A percentile compares a stretch with the other conserved stretches of the same genome.
Conservation (phyloP, 2,888 invertebrate genomes). For the Abrostola tripartita region DNA sequence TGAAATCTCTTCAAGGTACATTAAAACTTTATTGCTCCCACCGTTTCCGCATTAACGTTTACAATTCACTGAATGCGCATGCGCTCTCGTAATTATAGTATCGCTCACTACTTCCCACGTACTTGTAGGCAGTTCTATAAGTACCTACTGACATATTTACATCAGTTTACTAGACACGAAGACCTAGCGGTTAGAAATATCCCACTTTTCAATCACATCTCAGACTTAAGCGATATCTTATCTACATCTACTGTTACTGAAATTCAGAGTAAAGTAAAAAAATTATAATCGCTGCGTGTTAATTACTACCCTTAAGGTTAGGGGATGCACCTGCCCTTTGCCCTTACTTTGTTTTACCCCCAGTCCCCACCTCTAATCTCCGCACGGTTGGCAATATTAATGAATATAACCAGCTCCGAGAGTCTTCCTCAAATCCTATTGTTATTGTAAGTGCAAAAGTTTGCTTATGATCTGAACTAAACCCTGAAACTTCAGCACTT, state of each 20-base stretch:
- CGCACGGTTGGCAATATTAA: neutral
- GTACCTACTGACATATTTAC: too few species aligned
- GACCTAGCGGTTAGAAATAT: too few species aligned
- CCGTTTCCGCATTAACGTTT: constrained; percentile 10
- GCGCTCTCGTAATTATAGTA: neutral
- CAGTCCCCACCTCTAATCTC: neutral
- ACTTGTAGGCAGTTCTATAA: neutral
- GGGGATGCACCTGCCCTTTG: too few species aligned
- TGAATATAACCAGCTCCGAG: neutral
- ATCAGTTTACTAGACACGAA: too few species aligned
- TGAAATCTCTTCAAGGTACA: constrained; percentile 28
- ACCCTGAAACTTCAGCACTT: neutral
- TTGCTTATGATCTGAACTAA: neutral
- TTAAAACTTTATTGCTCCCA: constrained; percentile 14
- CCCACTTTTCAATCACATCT: too few species aligned
- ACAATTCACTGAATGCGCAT: constrained; percentile 12
- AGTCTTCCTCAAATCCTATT: neutral
- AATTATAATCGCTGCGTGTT: too few species aligned
- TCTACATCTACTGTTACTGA: too few species aligned
- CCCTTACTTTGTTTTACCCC: too few species aligned
- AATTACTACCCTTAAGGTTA: too few species aligned
- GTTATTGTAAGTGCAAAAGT: neutral
- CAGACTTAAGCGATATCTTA: too few species aligned
- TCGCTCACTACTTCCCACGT: neutral
- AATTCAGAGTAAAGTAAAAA: too few species aligned